Base-by-base conservation (phyloP, 2,113 vertebrate species). In the Xenotilapia leptura region DNA sequence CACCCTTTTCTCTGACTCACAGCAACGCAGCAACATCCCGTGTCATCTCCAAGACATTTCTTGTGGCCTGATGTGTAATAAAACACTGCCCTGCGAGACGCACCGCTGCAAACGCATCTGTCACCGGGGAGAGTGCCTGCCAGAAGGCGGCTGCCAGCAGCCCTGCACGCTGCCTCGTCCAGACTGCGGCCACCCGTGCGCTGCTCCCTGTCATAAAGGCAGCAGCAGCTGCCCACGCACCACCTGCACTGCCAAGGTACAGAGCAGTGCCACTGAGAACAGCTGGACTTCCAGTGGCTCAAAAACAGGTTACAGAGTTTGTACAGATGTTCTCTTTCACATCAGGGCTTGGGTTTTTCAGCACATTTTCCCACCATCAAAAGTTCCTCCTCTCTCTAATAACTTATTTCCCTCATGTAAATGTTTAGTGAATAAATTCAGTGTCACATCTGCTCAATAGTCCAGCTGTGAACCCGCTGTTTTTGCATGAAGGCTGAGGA, bases 1-100 rank as follows among this genome's bases (percentile, higher is more conserved):
- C 31, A 2, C 21, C 7, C 4, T 90, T 55, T 75, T 4, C 62
- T 70, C 75, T 9, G 5, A 11, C 55, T 45, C 17, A n/a, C 94
- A 99, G 98, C 95, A 98, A 96, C 97, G 99, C 90, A 98, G 96
- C 95, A 99, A 99, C 94, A 99, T 99, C 95, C 97, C 98, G 0
- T 99, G 99, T 95, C 98, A 99, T 86, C 97, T 99, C 86, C 97
- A 97, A 86, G 98, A 99, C 89, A 99, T 99, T 90, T 99, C 99
- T 4, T 99, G 99, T 2, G 98, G 98, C 85, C 97, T 99, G 89
- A 95, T 95, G 6, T 99, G 98, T 89, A 96, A 96, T 90, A 97
- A 97, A 45, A 80, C 65, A 9, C 96, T 99, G 86, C 96, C 96
- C 1, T 99, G 99, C 84, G 97, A 97, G 58, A 97, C 96, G 96